Percentiles rank a stretch among this genome's conserved stretches.
Evolutionary conservation across 2,888 invertebrate species (phyloP).

Genomic region (Lobophora halterata): DNA sequence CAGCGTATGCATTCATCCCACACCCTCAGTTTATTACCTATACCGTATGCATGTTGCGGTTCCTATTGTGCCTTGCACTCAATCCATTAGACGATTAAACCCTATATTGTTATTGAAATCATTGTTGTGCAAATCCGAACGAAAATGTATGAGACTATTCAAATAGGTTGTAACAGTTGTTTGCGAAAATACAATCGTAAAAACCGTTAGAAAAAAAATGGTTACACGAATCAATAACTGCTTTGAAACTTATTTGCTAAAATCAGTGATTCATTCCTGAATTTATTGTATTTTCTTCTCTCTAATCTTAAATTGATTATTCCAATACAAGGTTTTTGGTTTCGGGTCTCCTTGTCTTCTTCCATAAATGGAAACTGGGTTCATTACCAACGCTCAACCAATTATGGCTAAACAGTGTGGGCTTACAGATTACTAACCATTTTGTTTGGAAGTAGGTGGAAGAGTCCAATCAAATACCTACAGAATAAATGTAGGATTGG

Average conservation of each 20-base stretch:
- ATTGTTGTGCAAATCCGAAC: conserved; percentile 45
- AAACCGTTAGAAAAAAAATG: conserved; percentile 26
- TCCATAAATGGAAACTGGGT: conserved; percentile 55
- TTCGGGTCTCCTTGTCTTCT: conserved; percentile 38
- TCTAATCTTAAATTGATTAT: no score
- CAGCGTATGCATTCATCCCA: conserved; percentile 68
- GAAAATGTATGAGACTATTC: conserved; percentile 27
- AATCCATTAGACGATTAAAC: conserved; percentile 75
- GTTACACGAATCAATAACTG: conserved; percentile 25
- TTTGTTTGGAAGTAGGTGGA: conserved; percentile 25
- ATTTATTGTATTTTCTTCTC: no score
- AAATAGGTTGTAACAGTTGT: conserved; percentile 13
- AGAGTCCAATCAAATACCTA: conserved; percentile 9
- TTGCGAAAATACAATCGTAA: conserved; percentile 27
- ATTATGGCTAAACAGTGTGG: conserved; percentile 59
- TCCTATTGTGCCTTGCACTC: conserved; percentile 65
- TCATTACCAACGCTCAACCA: conserved; percentile 56
- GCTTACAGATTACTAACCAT: conserved; percentile 46
- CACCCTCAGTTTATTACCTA: conserved; percentile 73
- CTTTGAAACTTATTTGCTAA: no score
- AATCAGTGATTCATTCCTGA: no score
- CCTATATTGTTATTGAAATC: conserved; percentile 53
- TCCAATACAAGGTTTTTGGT: conserved; percentile 29
- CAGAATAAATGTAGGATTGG: conserved; percentile 10
- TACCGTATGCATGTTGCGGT: conserved; percentile 74